These are phyloP conservation scores for Eurosta solidaginis DNA, from an alignment of 1,140 invertebrate species.

Conservation along the genomic window DNA sequence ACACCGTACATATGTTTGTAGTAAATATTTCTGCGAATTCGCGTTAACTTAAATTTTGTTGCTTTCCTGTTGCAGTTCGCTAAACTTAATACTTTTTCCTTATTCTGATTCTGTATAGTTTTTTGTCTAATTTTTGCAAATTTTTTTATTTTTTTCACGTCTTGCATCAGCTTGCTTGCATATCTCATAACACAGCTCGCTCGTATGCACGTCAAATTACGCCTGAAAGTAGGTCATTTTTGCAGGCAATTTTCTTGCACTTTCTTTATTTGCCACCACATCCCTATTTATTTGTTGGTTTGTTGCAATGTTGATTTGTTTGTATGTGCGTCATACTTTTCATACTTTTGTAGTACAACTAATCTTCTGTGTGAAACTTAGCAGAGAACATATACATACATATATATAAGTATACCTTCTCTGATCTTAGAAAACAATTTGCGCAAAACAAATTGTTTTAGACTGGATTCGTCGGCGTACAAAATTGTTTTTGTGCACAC, in stretches of 20 bases:
- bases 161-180: not conserved
- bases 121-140: not conserved
- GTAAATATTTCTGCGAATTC: slow-evolving; percentile 1
- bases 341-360: not conserved
- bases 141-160: not conserved
- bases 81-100: not conserved
- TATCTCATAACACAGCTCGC: not conserved
- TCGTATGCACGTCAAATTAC: slow-evolving; percentile 5
- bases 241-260: not conserved
- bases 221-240: slow-evolving; percentile 19
- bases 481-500: not conserved
- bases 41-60: not conserved
- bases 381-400: too few relatives aligned
- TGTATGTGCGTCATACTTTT: not conserved
- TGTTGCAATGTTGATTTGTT: not conserved
- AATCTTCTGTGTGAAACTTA: slow-evolving; percentile 8
- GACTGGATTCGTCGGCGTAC: not conserved
- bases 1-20: too few relatives aligned
- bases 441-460: slow-evolving; percentile 20
- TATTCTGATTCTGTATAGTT: not conserved
- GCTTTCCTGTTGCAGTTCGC: not conserved
- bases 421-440: not conserved
- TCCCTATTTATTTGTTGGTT: too few relatives aligned
- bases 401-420: too few relatives aligned
- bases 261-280: too few relatives aligned